phyloP scores from a whole-genome alignment of 2,888 invertebrate genomes.

The Drosophila stalkeri region DNA sequence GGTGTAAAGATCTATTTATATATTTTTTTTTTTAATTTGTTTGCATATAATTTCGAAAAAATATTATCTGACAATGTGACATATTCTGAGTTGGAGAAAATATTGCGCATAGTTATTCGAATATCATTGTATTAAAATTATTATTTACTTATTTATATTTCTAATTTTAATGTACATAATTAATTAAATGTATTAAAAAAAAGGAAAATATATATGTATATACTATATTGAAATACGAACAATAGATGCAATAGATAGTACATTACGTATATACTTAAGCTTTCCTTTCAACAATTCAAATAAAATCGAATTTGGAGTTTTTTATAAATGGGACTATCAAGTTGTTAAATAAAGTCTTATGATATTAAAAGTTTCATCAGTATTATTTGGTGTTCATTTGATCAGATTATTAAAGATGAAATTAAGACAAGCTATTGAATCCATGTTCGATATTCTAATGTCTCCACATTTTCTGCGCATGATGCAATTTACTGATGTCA shows the following conservation, averaged over 20 bases:
- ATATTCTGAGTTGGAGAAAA: background rate
- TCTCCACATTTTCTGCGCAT: slow-evolving; percentile 9
- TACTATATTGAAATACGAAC: no score
- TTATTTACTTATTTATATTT: no score
- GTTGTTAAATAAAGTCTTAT: background rate
- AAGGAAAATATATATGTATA: no score
- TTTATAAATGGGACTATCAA: background rate
- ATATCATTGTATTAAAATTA: no score
- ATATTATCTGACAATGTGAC: background rate
- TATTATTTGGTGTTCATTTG: background rate
- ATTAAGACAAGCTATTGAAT: background rate
- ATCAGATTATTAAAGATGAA: background rate
- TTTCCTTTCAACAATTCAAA: background rate
- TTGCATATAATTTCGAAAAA: background rate
- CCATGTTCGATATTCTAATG: slow-evolving; percentile 6
- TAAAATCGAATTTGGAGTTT: background rate
- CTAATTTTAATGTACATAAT: no score
- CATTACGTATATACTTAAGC: no score
- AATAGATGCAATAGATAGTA: no score
- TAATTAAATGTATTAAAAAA: no score
- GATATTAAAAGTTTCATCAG: background rate
- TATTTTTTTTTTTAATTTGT: background rate
- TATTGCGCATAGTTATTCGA: background rate
- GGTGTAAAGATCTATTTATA: background rate
- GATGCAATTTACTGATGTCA: slow-evolving; percentile 58